Conservation (phyloP, 2,113 vertebrate species). For the Pithys albifrons region DNA sequence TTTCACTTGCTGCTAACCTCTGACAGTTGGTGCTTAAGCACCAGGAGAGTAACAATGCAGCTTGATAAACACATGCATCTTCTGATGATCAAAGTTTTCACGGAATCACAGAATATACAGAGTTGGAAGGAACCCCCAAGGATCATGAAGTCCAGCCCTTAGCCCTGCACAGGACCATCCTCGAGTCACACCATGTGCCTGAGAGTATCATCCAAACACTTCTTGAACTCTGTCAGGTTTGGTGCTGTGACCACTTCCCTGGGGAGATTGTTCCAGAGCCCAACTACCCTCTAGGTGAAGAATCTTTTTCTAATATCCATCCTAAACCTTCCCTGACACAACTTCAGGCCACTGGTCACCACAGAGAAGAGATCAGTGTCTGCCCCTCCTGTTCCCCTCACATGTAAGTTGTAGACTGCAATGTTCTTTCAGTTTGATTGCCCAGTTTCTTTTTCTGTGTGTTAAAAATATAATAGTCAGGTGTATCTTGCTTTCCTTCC, state of each 20-base stretch:
- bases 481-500: neutral
- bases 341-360: neutral
- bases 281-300: neutral
- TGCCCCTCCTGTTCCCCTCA: neutral
- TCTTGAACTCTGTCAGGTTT: neutral
- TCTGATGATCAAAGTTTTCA: neutral
- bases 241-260: neutral
- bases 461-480: neutral
- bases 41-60: neutral
- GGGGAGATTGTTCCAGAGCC: neutral
- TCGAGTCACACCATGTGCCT: neutral
- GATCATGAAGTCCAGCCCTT: neutral
- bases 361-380: neutral
- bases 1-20: neutral
- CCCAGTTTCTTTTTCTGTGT: neutral
- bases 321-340: neutral
- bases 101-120: neutral
- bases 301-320: neutral
- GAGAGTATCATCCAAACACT: neutral
- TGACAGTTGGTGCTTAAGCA: neutral
- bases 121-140: neutral
- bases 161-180: neutral
- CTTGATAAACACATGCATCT: neutral
- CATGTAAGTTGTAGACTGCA: neutral
- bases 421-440: neutral